phyloP scores from a whole-genome alignment of 1,140 invertebrate genomes.

The Cydia splendana region DNA sequence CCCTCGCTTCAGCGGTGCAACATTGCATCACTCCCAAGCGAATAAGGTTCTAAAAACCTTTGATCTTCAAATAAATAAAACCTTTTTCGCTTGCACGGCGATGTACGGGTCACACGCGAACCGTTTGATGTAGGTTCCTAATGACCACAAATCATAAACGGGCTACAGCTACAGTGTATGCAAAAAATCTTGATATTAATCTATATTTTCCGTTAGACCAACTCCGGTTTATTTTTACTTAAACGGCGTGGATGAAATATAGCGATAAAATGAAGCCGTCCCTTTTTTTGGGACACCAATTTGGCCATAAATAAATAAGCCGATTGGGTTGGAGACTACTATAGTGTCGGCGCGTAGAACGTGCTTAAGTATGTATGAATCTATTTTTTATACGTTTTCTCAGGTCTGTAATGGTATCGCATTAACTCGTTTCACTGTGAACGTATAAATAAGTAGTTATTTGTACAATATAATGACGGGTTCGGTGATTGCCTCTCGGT shows the following conservation, averaged over 20 bases:
- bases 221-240: slow-evolving; percentile 46
- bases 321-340: slow-evolving; percentile 36
- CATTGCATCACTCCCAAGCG: slow-evolving; percentile 34
- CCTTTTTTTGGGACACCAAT: slow-evolving; percentile 53
- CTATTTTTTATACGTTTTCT: slow-evolving; percentile 3
- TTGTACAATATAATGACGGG: slow-evolving; percentile 74
- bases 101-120: slow-evolving; percentile 50
- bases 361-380: slow-evolving; percentile 5
- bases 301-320: slow-evolving; percentile 60
- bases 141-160: slow-evolving; percentile 66
- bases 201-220: slow-evolving; percentile 66
- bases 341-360: background rate
- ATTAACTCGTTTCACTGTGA: slow-evolving; percentile 55
- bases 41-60: background rate
- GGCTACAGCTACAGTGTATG: slow-evolving; percentile 38
- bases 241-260: slow-evolving; percentile 53
- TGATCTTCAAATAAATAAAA: slow-evolving; percentile 1
- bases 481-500: slow-evolving; percentile 66
- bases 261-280: slow-evolving; percentile 44
- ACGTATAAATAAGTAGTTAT: slow-evolving; percentile 73
- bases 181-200: slow-evolving; percentile 71
- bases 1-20: slow-evolving; percentile 50
- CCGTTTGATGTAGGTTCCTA: slow-evolving; percentile 59
- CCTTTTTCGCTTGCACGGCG: background rate
- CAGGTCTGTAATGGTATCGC: slow-evolving; percentile 47